phyloP scores from a whole-genome alignment of 1,140 invertebrate genomes.

The Carposina sasakii region DNA sequence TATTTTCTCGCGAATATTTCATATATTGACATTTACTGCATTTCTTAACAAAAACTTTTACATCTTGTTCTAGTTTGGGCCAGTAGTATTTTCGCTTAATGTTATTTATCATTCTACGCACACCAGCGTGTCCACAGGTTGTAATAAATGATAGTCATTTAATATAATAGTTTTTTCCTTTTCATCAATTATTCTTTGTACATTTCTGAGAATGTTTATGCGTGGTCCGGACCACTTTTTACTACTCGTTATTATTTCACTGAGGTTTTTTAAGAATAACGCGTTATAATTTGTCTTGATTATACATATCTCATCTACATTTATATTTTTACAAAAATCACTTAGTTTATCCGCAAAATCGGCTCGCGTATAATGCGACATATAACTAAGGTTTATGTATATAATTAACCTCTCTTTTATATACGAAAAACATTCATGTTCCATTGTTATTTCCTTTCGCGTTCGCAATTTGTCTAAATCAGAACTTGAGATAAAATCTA shows the following conservation, averaged over 20 bases:
- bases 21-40: not conserved
- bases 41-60: not conserved
- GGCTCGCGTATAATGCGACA: not conserved
- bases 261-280: not conserved
- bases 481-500: not conserved
- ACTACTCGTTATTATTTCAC: not conserved
- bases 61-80: conserved; percentile 1
- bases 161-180: not conserved
- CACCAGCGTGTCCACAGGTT: conserved; percentile 1
- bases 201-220: not conserved
- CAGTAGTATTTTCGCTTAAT: conserved; percentile 5
- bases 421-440: conserved; percentile 1
- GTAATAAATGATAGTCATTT: conserved; percentile 7
- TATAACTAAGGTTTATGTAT: not conserved
- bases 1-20: not conserved
- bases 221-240: not conserved
- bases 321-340: not conserved
- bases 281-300: not conserved
- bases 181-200: not conserved
- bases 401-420: not conserved
- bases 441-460: not conserved
- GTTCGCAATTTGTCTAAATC: not conserved
- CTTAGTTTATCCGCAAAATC: not conserved
- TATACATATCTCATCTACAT: not conserved
- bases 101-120: conserved; percentile 3